Conservation (phyloP, 2,888 invertebrate species). For the Yponomeuta sedellus region DNA sequence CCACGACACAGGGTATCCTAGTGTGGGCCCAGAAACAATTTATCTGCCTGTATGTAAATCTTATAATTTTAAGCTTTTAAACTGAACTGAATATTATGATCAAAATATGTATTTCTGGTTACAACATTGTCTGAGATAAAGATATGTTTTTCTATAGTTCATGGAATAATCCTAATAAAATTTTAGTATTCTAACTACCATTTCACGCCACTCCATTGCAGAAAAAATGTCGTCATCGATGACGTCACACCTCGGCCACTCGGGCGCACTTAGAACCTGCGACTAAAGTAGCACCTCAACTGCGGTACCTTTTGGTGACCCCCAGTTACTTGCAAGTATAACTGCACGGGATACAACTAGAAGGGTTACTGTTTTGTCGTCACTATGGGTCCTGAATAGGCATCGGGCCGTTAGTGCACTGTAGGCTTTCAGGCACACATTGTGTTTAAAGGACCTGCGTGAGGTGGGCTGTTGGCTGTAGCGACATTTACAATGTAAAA, state of each 20-base stretch:
- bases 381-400: background rate
- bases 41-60: too few species aligned
- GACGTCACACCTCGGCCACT: background rate
- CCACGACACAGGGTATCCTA: too few species aligned
- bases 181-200: background rate
- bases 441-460: background rate
- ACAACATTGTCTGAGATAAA: too few species aligned
- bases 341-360: background rate
- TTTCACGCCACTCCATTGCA: background rate
- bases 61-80: too few species aligned
- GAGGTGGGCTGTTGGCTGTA: background rate
- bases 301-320: background rate
- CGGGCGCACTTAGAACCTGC: background rate
- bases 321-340: background rate
- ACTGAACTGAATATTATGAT: too few species aligned
- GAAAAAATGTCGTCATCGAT: background rate
- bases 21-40: too few species aligned
- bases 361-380: background rate
- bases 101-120: too few species aligned
- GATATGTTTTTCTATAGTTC: too few species aligned
- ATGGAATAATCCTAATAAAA: too few species aligned
- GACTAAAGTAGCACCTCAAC: background rate
- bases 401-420: background rate
- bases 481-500: too few species aligned
- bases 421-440: background rate